Percentiles rank a stretch among this genome's conserved stretches.
Conservation (phyloP, 2,888 invertebrate genomes). For the Byasa hedistus region DNA sequence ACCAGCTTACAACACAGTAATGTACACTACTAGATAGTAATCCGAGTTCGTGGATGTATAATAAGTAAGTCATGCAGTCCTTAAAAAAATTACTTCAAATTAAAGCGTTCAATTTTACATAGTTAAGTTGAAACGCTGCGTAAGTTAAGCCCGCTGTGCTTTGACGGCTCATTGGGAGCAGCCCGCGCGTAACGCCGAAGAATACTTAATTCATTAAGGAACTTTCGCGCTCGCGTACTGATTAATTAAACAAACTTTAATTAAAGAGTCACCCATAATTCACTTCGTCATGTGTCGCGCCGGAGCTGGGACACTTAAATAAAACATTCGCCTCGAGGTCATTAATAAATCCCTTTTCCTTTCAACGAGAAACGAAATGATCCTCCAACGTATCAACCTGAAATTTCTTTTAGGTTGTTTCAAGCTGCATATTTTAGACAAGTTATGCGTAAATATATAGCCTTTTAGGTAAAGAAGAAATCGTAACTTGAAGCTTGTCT, state of each 20-base stretch:
- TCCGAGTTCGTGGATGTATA: no score
- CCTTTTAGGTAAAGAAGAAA: no score
- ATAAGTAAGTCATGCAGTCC: neutral
- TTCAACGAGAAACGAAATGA: no score
- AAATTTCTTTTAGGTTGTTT: no score
- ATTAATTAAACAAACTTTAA: constrained; percentile 63
- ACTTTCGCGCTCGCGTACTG: constrained; percentile 41
- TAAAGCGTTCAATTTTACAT: neutral
- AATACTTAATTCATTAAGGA: constrained; percentile 31
- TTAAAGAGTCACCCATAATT: constrained; percentile 51
- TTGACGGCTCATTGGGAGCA: constrained; percentile 12
- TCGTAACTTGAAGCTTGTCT: no score
- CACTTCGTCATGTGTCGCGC: constrained; percentile 43
- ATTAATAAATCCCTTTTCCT: constrained; percentile 22
- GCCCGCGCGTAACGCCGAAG: constrained; percentile 42
- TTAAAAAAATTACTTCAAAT: neutral
- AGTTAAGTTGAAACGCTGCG: constrained; percentile 8
- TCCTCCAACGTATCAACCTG: neutral
- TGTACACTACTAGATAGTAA: no score
- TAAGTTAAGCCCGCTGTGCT: neutral
- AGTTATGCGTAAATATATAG: no score
- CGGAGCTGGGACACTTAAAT: constrained; percentile 25
- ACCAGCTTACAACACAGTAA: no score
- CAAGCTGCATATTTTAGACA: no score
- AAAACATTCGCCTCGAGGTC: constrained; percentile 18